These are phyloP conservation scores for Drosophila atroscutellata DNA, from an alignment of 2,888 invertebrate genomes.

Conservation along the genomic window DNA sequence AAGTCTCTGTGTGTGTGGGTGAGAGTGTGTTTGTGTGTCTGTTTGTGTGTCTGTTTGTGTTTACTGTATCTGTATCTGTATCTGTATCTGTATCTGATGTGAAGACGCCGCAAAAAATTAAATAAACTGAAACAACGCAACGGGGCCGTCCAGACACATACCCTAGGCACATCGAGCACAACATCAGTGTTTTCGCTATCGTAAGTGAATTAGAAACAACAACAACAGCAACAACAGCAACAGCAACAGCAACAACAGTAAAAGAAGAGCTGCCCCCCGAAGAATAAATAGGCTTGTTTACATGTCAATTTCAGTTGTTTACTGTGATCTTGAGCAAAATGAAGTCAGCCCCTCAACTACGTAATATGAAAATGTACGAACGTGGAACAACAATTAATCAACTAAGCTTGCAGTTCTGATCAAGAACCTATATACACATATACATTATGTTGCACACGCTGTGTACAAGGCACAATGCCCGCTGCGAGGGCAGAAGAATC, in stretches of 20 bases:
- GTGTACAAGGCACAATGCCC: neutral
- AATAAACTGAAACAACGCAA: slow-evolving; percentile 61
- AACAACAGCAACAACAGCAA: slow-evolving; percentile 6
- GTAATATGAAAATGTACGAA: neutral
- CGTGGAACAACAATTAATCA: neutral
- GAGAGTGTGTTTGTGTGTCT: slow-evolving; percentile 5
- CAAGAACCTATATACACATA: neutral
- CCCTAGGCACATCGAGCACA: slow-evolving; percentile 21
- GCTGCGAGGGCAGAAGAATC: neutral
- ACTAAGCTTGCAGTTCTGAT: neutral
- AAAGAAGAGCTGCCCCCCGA: slow-evolving; percentile 7
- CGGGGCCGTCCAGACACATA: slow-evolving; percentile 14
- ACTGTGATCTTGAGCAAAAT: neutral
- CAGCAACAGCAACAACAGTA: slow-evolving; percentile 23
- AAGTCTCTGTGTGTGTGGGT: slow-evolving; percentile 1
- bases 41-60: neutral
- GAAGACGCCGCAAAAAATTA: slow-evolving; percentile 67
- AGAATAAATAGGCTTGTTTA: slow-evolving; percentile 26
- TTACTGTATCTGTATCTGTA: slow-evolving; percentile 33
- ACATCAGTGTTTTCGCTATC: slow-evolving; percentile 64
- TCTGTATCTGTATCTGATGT: slow-evolving; percentile 37
- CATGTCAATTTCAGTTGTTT: slow-evolving; percentile 3
- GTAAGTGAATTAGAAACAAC: slow-evolving; percentile 55
- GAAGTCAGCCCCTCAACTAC: neutral
- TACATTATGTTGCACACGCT: neutral